Base-by-base conservation (phyloP, 2,113 vertebrate genomes). In the Macquaria ambigua region DNA sequence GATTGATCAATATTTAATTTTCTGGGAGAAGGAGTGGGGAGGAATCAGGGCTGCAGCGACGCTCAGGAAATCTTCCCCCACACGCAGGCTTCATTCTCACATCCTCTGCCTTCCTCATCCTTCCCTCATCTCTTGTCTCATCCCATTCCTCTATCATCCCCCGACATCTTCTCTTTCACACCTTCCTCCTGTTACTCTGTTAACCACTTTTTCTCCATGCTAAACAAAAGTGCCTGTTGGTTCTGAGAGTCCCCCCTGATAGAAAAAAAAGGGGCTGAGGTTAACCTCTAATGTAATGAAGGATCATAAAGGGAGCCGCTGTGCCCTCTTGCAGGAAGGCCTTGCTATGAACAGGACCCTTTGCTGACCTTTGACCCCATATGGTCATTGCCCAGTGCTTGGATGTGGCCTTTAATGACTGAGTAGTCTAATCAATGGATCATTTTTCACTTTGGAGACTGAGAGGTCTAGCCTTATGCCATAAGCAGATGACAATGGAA, bases 1-100 rank as follows among this genome's bases (percentile, higher is more conserved):
- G 96, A 96, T 96, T 96, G 97, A 97, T 98, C 97, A 97, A 97
- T 97, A 97, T 97, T 97, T 97, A 96, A 97, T 97, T 98, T 98
- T 97, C 96, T 96, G 91, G 88, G 93, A 90, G 95, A 95, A 93
- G 88, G 75, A 95, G 92, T 85, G 90, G 87, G 80, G 81, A 92
- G 89, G 86, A 88, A 89, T 91, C 77, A 77, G 69, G 67, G 80
- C 89, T 84, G 87, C 87, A 84, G 86, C 87, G 90, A 94, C 91
- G 94, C 86, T 88, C 59, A 88, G 80, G 92, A 93, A 80, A 85
- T 91, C 88, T 85, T 89, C 79, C 83, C 74, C 85, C 50, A 66
- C 83, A 62, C 46, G 55, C 76, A 6, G 41, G 79, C 79, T 89
- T 85, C 85, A 79, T 79, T 76, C 87, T 84, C 86, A 77, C 87